Evolutionary conservation across 2,113 vertebrate genomes (phyloP).

Genomic region (Hyperoodon ampullatus): DNA sequence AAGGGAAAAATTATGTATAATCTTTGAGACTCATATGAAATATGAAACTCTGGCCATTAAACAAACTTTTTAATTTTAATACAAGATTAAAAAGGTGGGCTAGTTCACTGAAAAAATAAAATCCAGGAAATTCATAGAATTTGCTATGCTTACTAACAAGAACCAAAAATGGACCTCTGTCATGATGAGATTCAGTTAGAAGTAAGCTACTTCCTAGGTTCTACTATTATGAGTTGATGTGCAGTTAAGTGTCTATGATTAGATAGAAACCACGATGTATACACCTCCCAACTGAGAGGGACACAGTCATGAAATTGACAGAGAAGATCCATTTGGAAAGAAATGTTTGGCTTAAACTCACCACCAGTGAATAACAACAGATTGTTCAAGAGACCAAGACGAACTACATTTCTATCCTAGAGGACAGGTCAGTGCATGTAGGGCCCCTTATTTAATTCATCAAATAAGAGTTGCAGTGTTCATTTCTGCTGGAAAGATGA

Average conservation of each 20-base stretch:
- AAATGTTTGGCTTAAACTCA: neutral
- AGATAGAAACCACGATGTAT: neutral
- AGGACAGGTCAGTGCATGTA: neutral
- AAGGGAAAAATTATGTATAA: neutral
- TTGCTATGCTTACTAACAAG: neutral
- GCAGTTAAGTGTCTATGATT: neutral
- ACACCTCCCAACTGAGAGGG: neutral
- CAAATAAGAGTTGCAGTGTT: neutral
- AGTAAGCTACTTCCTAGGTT: neutral
- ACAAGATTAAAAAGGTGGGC: neutral
- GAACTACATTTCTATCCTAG: neutral
- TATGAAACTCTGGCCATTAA: neutral
- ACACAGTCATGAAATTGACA: neutral
- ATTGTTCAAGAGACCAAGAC: neutral
- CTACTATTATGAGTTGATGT: too few relatives aligned
- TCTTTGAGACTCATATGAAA: neutral
- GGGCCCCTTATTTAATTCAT: neutral
- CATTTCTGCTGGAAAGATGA: neutral
- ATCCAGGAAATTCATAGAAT: neutral
- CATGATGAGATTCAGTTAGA: neutral
- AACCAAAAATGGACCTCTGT: neutral
- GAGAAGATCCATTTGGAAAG: neutral
- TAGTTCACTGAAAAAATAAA: neutral
- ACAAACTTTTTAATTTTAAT: neutral
- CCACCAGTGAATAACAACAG: neutral